These are phyloP conservation scores for Ichneumoninae sp. DNA, from an alignment of 2,888 invertebrate genomes.

Conservation along the genomic window DNA sequence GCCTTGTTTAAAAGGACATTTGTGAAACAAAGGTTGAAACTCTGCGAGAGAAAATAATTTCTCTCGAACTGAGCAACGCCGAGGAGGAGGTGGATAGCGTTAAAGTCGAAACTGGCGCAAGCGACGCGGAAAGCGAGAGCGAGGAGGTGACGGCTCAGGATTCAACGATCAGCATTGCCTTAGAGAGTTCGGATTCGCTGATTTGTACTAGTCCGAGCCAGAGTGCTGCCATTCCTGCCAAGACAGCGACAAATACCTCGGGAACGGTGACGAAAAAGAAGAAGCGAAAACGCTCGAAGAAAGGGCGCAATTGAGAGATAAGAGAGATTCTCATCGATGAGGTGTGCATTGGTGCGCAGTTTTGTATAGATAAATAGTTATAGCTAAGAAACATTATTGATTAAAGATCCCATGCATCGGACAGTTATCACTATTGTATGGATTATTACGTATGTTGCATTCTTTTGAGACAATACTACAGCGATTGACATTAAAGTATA, in stretches of 20 bases:
- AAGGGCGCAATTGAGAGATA: slow-evolving; percentile 85
- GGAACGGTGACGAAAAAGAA: slow-evolving; percentile 83
- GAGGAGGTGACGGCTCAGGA: slow-evolving; percentile 82
- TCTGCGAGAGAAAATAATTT: slow-evolving; percentile 95
- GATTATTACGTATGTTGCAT: not conserved
- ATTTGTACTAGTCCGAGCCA: slow-evolving; percentile 86
- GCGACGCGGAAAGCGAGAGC: slow-evolving; percentile 82
- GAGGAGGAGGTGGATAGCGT: slow-evolving; percentile 86
- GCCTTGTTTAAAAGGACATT: slow-evolving; percentile 3
- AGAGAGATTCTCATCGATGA: slow-evolving; percentile 9
- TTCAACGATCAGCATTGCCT: slow-evolving; percentile 82
- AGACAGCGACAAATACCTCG: slow-evolving; percentile 79
- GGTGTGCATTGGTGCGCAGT: slow-evolving; percentile 60
- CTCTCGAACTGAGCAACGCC: slow-evolving; percentile 91
- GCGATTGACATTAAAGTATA: slow-evolving; percentile 32
- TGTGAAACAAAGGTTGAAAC: slow-evolving; percentile 91
- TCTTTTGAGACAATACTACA: slow-evolving; percentile 44
- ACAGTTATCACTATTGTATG: slow-evolving; percentile 23
- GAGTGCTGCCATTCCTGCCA: slow-evolving; percentile 85
- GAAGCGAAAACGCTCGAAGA: slow-evolving; percentile 86
- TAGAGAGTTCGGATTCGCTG: slow-evolving; percentile 85
- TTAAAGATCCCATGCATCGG: slow-evolving; percentile 34
- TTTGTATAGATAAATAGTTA: slow-evolving; percentile 63
- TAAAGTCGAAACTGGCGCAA: slow-evolving; percentile 78
- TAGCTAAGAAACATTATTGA: slow-evolving; percentile 38